Percentiles rank a stretch among this genome's conserved stretches.
phyloP scores from a whole-genome alignment of 2,797 vertebrate genomes.

The Vireo griseus region DNA sequence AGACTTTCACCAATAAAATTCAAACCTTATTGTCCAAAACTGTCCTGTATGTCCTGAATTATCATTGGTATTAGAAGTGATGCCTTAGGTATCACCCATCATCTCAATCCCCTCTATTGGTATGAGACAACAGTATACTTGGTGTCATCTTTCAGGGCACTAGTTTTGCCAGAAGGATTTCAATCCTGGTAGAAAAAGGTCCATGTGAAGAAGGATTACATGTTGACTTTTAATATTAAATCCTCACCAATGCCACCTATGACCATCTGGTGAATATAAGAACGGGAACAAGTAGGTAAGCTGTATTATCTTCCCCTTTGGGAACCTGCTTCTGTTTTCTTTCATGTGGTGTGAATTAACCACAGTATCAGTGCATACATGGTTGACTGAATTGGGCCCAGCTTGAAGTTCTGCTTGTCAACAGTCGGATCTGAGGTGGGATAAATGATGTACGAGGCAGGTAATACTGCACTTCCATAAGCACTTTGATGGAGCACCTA shows the following conservation, averaged over 20 bases:
- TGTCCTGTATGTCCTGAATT: not conserved
- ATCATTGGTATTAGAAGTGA: not conserved
- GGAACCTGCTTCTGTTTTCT: not conserved
- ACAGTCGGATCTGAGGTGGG: not conserved
- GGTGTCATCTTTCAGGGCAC: not conserved
- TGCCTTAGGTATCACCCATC: not conserved
- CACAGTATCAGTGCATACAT: not conserved
- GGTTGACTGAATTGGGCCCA: not conserved
- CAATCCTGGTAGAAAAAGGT: not conserved
- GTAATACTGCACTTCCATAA: not conserved
- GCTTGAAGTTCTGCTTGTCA: not conserved
- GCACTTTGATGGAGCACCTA: not conserved
- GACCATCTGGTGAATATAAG: not conserved
- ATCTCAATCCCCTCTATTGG: accelerated
- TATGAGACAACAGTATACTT: not conserved
- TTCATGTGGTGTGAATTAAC: not conserved
- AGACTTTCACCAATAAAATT: not conserved
- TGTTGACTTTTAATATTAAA: not conserved
- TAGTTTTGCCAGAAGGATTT: not conserved
- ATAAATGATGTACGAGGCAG: accelerated
- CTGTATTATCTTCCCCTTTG: no score
- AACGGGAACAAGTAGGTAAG: not conserved
- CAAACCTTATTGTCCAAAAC: not conserved
- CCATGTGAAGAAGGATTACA: not conserved
- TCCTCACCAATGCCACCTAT: not conserved